These are phyloP conservation scores for Fragum fragum DNA, from an alignment of 2,888 invertebrate genomes.

Conservation along the genomic window DNA sequence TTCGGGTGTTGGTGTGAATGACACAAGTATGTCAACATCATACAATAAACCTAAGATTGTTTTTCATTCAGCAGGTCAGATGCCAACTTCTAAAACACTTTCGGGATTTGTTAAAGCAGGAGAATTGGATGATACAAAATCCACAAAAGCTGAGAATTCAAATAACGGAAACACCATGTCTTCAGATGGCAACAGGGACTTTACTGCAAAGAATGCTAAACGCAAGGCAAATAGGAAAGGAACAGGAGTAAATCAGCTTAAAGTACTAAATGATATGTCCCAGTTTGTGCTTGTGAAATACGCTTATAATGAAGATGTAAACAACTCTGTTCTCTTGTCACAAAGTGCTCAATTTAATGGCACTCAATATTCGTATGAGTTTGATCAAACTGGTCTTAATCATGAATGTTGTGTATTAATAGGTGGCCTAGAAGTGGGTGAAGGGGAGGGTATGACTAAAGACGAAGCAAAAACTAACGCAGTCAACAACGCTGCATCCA, in stretches of 20 bases:
- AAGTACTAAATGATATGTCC: slow-evolving; percentile 61
- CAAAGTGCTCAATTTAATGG: slow-evolving; percentile 80
- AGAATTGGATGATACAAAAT: neutral
- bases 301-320: neutral
- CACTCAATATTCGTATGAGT: slow-evolving; percentile 76
- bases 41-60: neutral
- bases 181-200: neutral
- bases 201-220: neutral
- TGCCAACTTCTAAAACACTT: neutral
- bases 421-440: slow-evolving; percentile 72
- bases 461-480: slow-evolving; percentile 74
- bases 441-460: slow-evolving; percentile 68
- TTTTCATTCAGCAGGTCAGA: neutral
- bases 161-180: no score
- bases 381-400: slow-evolving; percentile 56
- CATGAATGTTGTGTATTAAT: slow-evolving; percentile 73
- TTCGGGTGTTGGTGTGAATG: no score
- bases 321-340: neutral
- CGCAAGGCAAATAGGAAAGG: neutral
- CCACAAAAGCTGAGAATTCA: neutral
- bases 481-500: slow-evolving; percentile 72
- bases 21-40: no score
- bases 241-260: neutral
- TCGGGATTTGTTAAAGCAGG: slow-evolving; percentile 21
- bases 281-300: slow-evolving; percentile 67